Evolutionary conservation across 2,888 invertebrate species (phyloP), one percentile per base, ranked within the genome.

Genomic region (Epistrophe eligans): DNA sequence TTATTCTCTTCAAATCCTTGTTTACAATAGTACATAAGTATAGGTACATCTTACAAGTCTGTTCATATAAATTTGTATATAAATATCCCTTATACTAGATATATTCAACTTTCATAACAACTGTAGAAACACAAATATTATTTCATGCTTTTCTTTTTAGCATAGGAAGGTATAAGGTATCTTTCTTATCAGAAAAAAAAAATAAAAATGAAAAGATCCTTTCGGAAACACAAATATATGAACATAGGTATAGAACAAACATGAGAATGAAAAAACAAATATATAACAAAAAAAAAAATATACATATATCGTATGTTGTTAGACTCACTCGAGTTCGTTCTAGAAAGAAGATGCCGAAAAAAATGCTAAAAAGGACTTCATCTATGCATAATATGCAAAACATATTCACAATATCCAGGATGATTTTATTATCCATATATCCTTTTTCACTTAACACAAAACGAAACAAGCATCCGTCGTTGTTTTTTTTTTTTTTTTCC

Each of bases 381-480:
- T 64, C 50, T 17, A 71, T 52, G 62, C 43, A 64, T 64, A 15
- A 57, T 66, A 72, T 58, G 60, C 66, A 79, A 67, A 60, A 62
- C 17, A 60, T 57, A 64, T 62, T 77, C 73, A 74, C 62, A 77
- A 87, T 82, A 64, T 62, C 64, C 45, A 60, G 50, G n/a, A 82
- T 74, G 77, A 79, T 82, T 82, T 87, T 87, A 87, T 79, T 87
- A 82, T 76, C 70, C 74, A 71, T 82, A 87, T 87, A 87, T 87
- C 79, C 85, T 64, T 74, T 81, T 82, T 79, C 77, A 82, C 71
- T 82, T 82, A 73, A 66, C 82, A 66, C 73, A 87, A 77, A 82
- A 79, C 52, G 62, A 73, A 73, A 73, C 66, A 43, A 52, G 19
- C 76, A 76, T 84, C 70, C 66, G 58, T 48, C 62, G 72, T 40